A percentile compares a stretch with the other conserved stretches of the same genome.
Evolutionary conservation across 2,888 invertebrate genomes (phyloP).

Genomic region (Periphyllus acericola): DNA sequence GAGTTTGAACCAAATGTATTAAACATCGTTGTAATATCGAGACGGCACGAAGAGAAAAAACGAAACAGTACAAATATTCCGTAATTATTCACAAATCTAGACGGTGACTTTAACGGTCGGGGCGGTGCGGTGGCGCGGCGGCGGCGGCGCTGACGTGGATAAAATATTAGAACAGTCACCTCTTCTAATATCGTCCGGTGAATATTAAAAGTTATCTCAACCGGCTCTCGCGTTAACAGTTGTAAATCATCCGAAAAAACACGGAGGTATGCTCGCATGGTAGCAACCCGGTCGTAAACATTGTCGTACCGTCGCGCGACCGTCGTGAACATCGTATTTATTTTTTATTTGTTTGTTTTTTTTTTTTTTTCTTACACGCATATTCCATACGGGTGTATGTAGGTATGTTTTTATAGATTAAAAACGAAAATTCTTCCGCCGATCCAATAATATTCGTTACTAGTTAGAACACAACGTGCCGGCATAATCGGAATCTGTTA

Average conservation of each 20-base stretch:
- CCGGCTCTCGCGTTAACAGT: constrained; percentile 18
- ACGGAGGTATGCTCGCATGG: constrained; percentile 58
- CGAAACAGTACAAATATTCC: too few relatives aligned
- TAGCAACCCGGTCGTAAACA: constrained; percentile 61
- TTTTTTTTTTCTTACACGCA: neutral
- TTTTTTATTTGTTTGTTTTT: neutral
- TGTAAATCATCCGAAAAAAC: constrained; percentile 60
- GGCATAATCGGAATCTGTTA: constrained; percentile 44
- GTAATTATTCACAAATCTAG: too few relatives aligned
- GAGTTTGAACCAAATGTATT: too few relatives aligned
- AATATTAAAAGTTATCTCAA: constrained; percentile 37
- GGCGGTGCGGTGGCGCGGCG: too few relatives aligned
- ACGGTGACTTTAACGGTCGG: too few relatives aligned
- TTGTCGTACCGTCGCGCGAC: constrained; percentile 8
- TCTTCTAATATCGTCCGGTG: neutral
- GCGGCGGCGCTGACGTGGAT: neutral
- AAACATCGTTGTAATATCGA: too few relatives aligned
- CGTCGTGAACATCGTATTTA: constrained; percentile 20
- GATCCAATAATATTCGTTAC: constrained; percentile 44
- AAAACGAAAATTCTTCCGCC: constrained; percentile 42
- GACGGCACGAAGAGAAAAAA: too few relatives aligned
- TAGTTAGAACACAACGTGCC: constrained; percentile 29
- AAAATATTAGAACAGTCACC: neutral
- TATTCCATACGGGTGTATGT: too few relatives aligned
- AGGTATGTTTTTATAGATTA: too few relatives aligned